Evolutionary conservation across 2,797 vertebrate genomes (phyloP).

Genomic region (Poecilia picta): DNA sequence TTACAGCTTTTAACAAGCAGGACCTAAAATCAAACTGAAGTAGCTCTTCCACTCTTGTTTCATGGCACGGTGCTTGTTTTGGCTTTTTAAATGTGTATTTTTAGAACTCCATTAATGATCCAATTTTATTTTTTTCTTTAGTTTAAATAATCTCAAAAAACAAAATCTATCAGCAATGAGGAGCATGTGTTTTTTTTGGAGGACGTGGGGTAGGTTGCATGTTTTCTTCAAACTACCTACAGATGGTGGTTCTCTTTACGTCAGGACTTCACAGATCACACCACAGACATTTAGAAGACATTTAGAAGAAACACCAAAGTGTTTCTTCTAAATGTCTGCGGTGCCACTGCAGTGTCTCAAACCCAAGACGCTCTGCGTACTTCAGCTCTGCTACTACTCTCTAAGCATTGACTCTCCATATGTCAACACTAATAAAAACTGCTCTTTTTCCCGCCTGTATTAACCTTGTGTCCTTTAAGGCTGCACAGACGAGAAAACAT

Average conservation of each 20-base stretch:
- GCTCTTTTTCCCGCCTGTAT: constrained; percentile 36
- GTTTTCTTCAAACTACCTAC: constrained; percentile 29
- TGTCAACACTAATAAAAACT: constrained; percentile 41
- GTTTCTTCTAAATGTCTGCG: constrained; percentile 3
- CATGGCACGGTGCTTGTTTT: neutral
- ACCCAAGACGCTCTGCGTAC: constrained; percentile 23
- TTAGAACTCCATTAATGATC: no score
- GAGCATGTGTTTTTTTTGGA: neutral
- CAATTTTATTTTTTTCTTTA: neutral
- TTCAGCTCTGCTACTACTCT: constrained; percentile 5
- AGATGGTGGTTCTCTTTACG: neutral
- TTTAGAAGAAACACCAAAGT: no score
- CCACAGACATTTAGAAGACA: no score
- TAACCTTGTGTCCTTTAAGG: constrained; percentile 23
- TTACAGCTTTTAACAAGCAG: neutral
- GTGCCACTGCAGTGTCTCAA: constrained; percentile 12
- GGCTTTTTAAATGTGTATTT: neutral
- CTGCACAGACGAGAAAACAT: constrained; percentile 7
- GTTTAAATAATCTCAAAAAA: neutral
- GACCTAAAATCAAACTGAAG: neutral
- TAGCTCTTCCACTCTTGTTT: neutral
- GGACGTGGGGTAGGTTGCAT: neutral
- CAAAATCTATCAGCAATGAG: neutral
- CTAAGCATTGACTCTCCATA: constrained; percentile 27
- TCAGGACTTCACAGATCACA: constrained; percentile 2